phyloP scores from a whole-genome alignment of 2,888 invertebrate species.

The Sinhomidia bicolor region DNA sequence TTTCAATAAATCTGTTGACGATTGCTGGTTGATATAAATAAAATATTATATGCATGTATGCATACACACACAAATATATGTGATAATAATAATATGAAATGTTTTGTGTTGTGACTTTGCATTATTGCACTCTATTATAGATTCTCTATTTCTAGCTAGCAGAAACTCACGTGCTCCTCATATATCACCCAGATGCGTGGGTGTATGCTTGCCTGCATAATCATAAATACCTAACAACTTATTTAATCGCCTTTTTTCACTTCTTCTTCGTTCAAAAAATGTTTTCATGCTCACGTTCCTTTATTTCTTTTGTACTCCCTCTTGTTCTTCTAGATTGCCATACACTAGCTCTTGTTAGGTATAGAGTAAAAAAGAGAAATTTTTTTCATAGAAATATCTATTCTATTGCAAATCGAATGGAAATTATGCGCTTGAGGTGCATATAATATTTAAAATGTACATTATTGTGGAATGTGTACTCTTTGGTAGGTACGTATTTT shows the following conservation, averaged over 20 bases:
- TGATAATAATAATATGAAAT: not conserved
- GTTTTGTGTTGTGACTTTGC: not conserved
- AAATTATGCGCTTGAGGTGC: constrained; percentile 18
- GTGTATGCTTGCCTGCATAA: constrained; percentile 25
- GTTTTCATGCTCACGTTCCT: not conserved
- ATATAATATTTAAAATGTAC: too few relatives aligned
- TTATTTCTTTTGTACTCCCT: constrained; percentile 25
- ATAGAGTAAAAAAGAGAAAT: constrained; percentile 24
- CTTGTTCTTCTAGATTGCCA: constrained; percentile 1
- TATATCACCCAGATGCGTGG: constrained; percentile 27
- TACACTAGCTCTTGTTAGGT: not conserved
- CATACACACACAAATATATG: too few relatives aligned
- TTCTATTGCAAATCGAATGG: constrained; percentile 17
- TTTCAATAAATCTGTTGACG: not conserved
- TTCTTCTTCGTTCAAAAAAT: not conserved
- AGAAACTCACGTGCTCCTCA: constrained; percentile 7
- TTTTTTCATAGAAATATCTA: not conserved
- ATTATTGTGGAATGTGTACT: not conserved
- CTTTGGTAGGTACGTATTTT: not conserved
- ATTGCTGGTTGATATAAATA: not conserved
- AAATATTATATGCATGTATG: not conserved
- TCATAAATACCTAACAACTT: constrained; percentile 29
- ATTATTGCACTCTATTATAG: not conserved
- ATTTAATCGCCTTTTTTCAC: constrained; percentile 1
- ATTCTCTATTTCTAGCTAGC: not conserved